These are phyloP conservation scores for Hartigia nigra DNA, from an alignment of 2,888 invertebrate genomes.

Conservation along the genomic window DNA sequence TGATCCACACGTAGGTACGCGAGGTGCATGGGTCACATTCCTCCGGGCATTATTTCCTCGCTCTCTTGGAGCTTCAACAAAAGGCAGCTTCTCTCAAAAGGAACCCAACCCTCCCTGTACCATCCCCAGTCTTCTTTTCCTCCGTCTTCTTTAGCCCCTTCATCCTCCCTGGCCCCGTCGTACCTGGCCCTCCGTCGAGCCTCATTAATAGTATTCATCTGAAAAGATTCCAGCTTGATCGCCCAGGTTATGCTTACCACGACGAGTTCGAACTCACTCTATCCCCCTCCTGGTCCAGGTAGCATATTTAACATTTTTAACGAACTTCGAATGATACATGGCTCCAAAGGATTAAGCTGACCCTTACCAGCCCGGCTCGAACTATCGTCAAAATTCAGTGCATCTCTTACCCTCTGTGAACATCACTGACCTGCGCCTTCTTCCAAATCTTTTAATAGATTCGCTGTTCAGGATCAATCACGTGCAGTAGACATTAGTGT, in stretches of 20 bases:
- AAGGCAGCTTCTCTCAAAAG: constrained; percentile 56
- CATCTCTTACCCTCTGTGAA: background rate
- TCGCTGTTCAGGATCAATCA: background rate
- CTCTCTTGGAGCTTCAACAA: constrained; percentile 56
- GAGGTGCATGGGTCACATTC: constrained; percentile 65
- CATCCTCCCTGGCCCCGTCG: background rate
- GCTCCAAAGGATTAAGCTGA: constrained; percentile 38
- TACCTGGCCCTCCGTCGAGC: constrained; percentile 32
- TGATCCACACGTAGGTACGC: constrained; percentile 44
- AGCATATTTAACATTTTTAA: constrained; percentile 49
- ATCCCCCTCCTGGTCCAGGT: constrained; percentile 20
- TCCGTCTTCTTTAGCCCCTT: background rate
- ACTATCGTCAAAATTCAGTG: background rate
- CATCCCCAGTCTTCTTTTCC: background rate
- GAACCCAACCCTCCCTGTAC: constrained; percentile 28
- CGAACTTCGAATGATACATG: constrained; percentile 50
- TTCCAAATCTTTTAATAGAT: background rate
- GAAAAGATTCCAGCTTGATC: constrained; percentile 51
- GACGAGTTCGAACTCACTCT: background rate
- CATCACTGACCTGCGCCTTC: background rate
- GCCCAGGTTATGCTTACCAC: constrained; percentile 26
- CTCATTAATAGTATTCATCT: constrained; percentile 64
- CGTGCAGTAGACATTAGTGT: background rate
- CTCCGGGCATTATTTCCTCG: constrained; percentile 61
- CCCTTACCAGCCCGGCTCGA: background rate